Percentiles rank a stretch among this genome's conserved stretches.
phyloP scores from a whole-genome alignment of 2,797 vertebrate genomes.

The Phyllotis vaccarum region DNA sequence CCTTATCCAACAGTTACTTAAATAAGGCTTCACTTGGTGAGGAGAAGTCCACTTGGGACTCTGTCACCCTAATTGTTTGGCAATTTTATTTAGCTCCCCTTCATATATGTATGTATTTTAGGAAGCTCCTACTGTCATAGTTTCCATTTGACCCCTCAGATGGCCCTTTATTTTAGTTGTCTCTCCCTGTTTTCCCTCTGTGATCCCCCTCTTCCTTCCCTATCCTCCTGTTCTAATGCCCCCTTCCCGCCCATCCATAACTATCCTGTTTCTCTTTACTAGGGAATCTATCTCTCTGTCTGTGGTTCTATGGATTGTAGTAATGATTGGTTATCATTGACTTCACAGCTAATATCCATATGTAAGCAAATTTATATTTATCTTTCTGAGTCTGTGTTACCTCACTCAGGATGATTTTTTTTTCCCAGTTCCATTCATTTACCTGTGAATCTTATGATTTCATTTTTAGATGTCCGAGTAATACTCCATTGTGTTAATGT shows the following conservation, averaged over 20 bases:
- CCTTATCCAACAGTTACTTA: neutral
- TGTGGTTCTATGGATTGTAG: neutral
- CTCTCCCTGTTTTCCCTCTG: neutral
- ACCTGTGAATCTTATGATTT: neutral
- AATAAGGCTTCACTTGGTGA: neutral
- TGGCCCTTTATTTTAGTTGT: neutral
- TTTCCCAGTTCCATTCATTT: neutral
- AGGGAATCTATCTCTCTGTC: neutral
- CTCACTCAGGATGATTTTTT: neutral
- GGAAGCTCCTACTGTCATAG: neutral
- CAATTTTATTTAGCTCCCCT: neutral
- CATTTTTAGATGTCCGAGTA: neutral
- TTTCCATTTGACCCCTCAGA: neutral
- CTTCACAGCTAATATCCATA: neutral
- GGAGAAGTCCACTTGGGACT: no score
- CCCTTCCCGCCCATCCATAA: neutral
- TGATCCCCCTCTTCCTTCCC: no score
- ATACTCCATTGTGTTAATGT: neutral
- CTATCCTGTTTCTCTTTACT: neutral
- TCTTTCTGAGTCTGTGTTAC: neutral
- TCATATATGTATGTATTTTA: neutral
- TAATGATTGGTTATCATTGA: neutral
- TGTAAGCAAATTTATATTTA: neutral
- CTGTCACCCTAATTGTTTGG: neutral
- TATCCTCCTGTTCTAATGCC: neutral